phyloP scores from a whole-genome alignment of 2,797 vertebrate genomes.

The Arctocebus calabarensis region DNA sequence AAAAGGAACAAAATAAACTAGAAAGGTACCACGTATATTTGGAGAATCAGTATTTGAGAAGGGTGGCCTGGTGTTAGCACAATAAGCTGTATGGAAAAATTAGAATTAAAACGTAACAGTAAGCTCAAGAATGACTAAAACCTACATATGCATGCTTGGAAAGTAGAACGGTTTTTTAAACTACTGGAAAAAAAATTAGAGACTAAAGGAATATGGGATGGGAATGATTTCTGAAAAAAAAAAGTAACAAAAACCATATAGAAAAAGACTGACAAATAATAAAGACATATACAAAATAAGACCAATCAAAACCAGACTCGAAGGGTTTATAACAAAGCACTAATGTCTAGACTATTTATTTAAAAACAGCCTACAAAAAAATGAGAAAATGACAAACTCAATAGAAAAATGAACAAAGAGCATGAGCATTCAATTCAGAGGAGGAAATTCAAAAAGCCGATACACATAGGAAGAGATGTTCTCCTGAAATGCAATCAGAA shows the following conservation, averaged over 20 bases:
- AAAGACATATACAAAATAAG: not conserved
- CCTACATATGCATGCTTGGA: not conserved
- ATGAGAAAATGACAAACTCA: not conserved
- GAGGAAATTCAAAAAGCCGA: not conserved
- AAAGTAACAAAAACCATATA: not conserved
- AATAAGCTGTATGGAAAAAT: not conserved
- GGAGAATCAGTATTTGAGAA: not conserved
- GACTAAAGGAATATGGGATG: not conserved
- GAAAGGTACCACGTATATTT: not conserved
- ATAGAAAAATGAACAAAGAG: not conserved
- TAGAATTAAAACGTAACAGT: not conserved
- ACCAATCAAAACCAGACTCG: not conserved
- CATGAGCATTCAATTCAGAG: not conserved
- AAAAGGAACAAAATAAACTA: not conserved
- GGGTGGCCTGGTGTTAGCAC: not conserved
- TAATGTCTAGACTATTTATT: not conserved
- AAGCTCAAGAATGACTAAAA: conserved; percentile 3
- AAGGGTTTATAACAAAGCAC: not conserved
- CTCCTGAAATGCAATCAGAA: not conserved
- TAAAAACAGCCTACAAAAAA: not conserved
- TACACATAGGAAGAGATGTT: not conserved
- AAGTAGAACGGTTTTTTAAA: not conserved
- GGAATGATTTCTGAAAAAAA: not conserved
- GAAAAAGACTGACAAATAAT: not conserved
- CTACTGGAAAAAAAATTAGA: not conserved